Conservation (phyloP, 2,113 vertebrate species). For the Spheniscus mendiculus region DNA sequence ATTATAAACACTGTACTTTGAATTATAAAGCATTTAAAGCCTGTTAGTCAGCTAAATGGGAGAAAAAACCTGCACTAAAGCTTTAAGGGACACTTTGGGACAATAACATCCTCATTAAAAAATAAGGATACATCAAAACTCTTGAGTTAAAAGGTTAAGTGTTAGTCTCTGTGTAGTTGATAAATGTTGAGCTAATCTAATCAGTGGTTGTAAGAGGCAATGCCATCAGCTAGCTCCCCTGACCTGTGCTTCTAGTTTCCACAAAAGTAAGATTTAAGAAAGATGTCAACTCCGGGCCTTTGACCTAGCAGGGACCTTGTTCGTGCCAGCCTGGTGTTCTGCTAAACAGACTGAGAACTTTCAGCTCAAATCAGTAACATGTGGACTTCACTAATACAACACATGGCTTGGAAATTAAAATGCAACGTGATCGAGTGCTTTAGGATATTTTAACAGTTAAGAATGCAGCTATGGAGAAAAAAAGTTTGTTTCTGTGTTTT, state of each 20-base stretch:
- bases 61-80: constrained; percentile 6
- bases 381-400: constrained; percentile 75
- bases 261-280: constrained; percentile 75
- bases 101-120: constrained; percentile 63
- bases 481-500: constrained; percentile 65
- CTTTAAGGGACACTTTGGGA: constrained; percentile 29
- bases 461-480: constrained; percentile 75
- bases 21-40: not conserved
- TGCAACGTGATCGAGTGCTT: constrained; percentile 76
- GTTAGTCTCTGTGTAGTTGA: constrained; percentile 73
- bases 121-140: constrained; percentile 67
- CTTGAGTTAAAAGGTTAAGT: constrained; percentile 77
- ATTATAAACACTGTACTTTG: not conserved
- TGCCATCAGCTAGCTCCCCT: constrained; percentile 67
- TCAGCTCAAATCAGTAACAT: constrained; percentile 81
- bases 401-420: constrained; percentile 78
- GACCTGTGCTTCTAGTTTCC: constrained; percentile 72
- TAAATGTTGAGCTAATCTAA: constrained; percentile 80
- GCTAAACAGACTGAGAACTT: constrained; percentile 72
- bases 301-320: constrained; percentile 78
- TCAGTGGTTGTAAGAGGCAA: constrained; percentile 62
- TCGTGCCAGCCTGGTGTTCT: constrained; percentile 65
- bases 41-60: not conserved
- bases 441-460: constrained; percentile 82
- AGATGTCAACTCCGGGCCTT: constrained; percentile 76